These are phyloP conservation scores for Epinephelus cyanopodus DNA, from an alignment of 2,113 vertebrate genomes.

Conservation along the genomic window DNA sequence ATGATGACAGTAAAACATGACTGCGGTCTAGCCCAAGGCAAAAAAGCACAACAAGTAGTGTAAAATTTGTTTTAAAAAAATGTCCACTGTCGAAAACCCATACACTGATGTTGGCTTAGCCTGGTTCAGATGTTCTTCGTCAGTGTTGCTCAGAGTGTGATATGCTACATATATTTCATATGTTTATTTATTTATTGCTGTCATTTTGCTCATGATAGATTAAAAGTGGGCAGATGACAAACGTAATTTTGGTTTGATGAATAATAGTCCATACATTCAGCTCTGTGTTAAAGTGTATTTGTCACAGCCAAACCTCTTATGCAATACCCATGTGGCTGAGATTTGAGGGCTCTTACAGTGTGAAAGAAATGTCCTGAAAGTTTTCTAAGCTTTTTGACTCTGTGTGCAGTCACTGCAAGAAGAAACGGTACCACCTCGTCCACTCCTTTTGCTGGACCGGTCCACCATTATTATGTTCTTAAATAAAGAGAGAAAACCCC, in stretches of 20 bases:
- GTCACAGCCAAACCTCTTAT: constrained; percentile 3
- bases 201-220: neutral
- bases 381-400: constrained; percentile 39
- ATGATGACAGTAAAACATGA: neutral
- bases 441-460: neutral
- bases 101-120: neutral
- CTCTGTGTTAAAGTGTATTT: constrained; percentile 4
- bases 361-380: constrained; percentile 76
- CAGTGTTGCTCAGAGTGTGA: too few species aligned
- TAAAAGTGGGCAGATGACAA: neutral
- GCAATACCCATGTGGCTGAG: constrained; percentile 41
- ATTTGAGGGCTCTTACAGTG: constrained; percentile 43
- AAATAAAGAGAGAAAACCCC: neutral
- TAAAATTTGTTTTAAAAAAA: neutral
- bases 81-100: neutral
- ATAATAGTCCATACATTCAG: neutral
- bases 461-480: constrained; percentile 2
- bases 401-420: constrained; percentile 25
- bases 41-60: neutral
- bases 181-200: neutral
- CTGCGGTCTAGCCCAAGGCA: neutral
- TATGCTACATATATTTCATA: neutral
- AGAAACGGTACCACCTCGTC: constrained; percentile 20
- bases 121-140: neutral
- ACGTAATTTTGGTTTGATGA: neutral